These are phyloP conservation scores for Hephaestus fuliginosus DNA, from an alignment of 2,797 vertebrate genomes.

Conservation along the genomic window DNA sequence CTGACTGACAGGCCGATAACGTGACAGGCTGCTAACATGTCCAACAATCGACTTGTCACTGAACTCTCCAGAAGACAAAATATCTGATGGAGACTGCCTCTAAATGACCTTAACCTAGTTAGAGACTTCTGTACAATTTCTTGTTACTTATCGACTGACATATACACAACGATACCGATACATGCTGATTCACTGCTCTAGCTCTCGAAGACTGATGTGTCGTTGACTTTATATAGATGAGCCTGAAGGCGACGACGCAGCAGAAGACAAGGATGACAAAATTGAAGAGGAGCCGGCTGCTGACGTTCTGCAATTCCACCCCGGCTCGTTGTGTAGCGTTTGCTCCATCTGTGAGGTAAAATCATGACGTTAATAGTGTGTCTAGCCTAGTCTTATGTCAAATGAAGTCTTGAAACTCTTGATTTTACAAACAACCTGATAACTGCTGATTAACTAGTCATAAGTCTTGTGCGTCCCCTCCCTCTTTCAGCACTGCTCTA, in stretches of 20 bases:
- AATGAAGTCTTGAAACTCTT: background rate
- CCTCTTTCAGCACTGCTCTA: constrained; percentile 76
- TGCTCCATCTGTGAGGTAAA: constrained; percentile 85
- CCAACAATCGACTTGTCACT: background rate
- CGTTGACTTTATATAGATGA: constrained; percentile 44
- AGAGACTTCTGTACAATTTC: background rate
- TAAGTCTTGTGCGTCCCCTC: background rate
- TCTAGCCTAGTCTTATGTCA: background rate
- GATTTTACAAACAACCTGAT: too few species aligned
- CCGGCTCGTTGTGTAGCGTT: constrained; percentile 80
- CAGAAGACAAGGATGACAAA: constrained; percentile 21
- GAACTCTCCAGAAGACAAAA: background rate
- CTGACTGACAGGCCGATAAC: too few species aligned
- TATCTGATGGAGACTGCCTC: background rate
- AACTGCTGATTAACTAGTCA: background rate
- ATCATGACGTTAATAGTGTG: too few species aligned
- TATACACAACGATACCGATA: accelerated
- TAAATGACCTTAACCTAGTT: background rate
- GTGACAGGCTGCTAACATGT: too few species aligned
- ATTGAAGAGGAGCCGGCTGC: constrained; percentile 26
- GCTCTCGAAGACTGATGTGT: background rate
- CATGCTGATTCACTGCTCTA: background rate
- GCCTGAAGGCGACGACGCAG: constrained; percentile 20
- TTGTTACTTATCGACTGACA: background rate
- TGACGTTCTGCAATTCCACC: constrained; percentile 60